Conservation (phyloP, 2,113 vertebrate species). For the Ictalurus furcatus region DNA sequence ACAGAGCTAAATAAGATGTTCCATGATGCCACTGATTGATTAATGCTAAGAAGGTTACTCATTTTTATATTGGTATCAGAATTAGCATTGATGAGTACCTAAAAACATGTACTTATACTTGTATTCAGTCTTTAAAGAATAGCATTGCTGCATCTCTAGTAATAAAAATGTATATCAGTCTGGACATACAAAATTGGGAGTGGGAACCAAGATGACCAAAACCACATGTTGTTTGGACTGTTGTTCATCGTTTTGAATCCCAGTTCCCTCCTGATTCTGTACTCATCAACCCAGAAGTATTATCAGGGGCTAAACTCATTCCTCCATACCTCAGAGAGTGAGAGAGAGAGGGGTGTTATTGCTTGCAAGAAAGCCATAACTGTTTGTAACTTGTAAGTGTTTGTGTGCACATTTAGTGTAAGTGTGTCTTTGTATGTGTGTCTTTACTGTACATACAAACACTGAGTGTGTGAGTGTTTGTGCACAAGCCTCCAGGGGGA, state of each 20-base stretch:
- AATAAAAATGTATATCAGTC: neutral
- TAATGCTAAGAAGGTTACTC: neutral
- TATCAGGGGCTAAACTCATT: neutral
- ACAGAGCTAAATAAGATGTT: too few relatives aligned
- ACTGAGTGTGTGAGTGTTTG: constrained; percentile 43
- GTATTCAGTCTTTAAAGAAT: too few relatives aligned
- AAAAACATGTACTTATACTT: neutral
- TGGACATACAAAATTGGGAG: neutral
- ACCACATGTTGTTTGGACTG: neutral
- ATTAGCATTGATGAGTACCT: neutral
- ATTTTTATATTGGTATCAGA: neutral
- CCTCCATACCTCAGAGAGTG: neutral
- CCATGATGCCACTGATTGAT: neutral
- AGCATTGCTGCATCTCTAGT: neutral
- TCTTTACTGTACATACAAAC: constrained; percentile 14
- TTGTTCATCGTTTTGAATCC: neutral
- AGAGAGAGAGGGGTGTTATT: neutral
- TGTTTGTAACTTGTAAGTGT: neutral
- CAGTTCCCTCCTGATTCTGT: constrained; percentile 19
- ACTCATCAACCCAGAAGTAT: neutral
- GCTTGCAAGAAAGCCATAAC: neutral
- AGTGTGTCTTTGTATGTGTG: constrained; percentile 1
- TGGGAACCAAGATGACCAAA: neutral
- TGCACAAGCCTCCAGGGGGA: constrained; percentile 32
- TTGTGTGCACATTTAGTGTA: neutral